Percentiles rank a stretch among this genome's conserved stretches.
phyloP scores from a whole-genome alignment of 2,113 vertebrate species.

The Corythoichthys haematopterus region DNA sequence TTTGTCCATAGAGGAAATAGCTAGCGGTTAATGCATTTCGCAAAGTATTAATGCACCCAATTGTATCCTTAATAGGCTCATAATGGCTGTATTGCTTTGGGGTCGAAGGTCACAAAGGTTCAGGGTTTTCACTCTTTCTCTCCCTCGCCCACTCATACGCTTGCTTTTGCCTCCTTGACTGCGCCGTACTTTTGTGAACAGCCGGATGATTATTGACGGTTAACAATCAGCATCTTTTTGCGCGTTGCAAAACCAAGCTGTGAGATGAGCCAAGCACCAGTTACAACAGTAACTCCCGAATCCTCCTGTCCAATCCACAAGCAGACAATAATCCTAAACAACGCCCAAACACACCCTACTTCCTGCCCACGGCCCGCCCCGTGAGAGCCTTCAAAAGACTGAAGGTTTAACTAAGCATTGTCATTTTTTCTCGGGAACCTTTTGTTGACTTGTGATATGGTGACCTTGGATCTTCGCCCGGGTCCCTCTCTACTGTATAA shows the following conservation, averaged over 20 bases:
- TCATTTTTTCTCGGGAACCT: too few relatives aligned
- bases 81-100: background rate
- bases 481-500: too few relatives aligned
- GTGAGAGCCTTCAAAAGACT: too few relatives aligned
- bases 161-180: background rate
- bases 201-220: background rate
- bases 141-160: background rate
- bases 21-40: background rate
- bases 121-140: background rate
- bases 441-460: too few relatives aligned
- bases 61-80: background rate
- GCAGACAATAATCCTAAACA: too few relatives aligned
- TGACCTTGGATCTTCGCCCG: too few relatives aligned
- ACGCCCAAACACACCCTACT: too few relatives aligned
- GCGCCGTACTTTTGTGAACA: background rate
- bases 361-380: too few relatives aligned
- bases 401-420: too few relatives aligned
- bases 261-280: background rate
- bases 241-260: background rate
- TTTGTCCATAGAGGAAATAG: background rate
- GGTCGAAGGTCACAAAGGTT: background rate
- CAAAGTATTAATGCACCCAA: background rate
- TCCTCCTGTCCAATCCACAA: too few relatives aligned
- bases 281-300: too few relatives aligned
- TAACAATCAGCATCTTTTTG: background rate